phyloP scores from a whole-genome alignment of 1,140 invertebrate species.

The Telenomus remus region DNA sequence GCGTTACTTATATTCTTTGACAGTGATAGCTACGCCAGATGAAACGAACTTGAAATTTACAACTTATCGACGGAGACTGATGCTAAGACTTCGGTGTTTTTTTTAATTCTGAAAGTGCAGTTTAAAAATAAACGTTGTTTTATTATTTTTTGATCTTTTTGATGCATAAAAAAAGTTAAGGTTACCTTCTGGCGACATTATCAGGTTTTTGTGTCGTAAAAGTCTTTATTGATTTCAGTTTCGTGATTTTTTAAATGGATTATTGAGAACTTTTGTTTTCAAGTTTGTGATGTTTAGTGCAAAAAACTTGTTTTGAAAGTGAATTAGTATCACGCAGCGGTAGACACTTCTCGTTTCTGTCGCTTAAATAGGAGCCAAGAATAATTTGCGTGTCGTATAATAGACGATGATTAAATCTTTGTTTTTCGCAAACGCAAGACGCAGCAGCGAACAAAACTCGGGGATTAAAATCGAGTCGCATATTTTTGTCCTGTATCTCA shows the following conservation, averaged over 20 bases:
- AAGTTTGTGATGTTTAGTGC: too few relatives aligned
- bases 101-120: constrained; percentile 25
- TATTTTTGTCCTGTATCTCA: constrained; percentile 34
- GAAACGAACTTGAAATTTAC: constrained; percentile 22
- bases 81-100: constrained; percentile 11
- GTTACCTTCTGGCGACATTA: too few relatives aligned
- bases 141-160: constrained; percentile 12
- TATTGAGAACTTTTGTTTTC: too few relatives aligned
- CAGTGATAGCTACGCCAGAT: constrained; percentile 6
- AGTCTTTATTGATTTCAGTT: too few relatives aligned
- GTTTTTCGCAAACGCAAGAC: constrained; percentile 17
- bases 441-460: constrained; percentile 11
- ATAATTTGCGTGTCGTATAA: constrained; percentile 22
- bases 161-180: neutral
- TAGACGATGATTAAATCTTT: constrained; percentile 53
- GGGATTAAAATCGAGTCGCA: constrained; percentile 51
- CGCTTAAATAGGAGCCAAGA: too few relatives aligned
- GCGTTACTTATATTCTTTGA: constrained; percentile 16
- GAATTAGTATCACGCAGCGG: too few relatives aligned
- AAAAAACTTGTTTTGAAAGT: too few relatives aligned
- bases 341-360: too few relatives aligned
- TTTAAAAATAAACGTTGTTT: constrained; percentile 12
- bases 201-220: too few relatives aligned
- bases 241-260: too few relatives aligned
- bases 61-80: constrained; percentile 11